These are phyloP conservation scores for Myotis yumanensis DNA, from an alignment of 2,113 vertebrate genomes.

Conservation along the genomic window DNA sequence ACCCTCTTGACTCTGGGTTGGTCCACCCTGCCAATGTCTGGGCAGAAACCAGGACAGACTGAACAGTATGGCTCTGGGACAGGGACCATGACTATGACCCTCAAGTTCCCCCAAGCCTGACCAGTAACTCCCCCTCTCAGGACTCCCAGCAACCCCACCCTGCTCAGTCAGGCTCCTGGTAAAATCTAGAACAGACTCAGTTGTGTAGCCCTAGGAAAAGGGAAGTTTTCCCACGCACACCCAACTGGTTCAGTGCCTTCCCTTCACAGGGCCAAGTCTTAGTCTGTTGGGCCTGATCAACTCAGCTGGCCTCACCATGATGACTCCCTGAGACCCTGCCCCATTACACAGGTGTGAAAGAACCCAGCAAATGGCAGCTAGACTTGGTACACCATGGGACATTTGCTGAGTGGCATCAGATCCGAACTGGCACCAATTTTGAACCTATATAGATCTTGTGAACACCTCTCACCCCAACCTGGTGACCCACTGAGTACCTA, in stretches of 20 bases:
- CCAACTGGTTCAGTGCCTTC: background rate
- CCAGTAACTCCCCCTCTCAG: background rate
- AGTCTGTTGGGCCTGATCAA: background rate
- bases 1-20: background rate
- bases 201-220: background rate
- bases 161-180: background rate
- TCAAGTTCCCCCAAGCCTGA: background rate
- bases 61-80: background rate
- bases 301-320: background rate
- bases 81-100: background rate
- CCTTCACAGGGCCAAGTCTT: background rate
- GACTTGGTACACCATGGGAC: background rate
- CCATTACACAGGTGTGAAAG: background rate
- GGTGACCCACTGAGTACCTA: background rate
- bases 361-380: background rate
- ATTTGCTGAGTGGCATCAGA: background rate
- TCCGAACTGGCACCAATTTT: background rate
- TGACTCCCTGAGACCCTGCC: background rate
- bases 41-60: background rate
- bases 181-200: background rate
- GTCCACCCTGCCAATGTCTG: background rate
- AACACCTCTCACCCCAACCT: background rate
- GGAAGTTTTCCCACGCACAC: background rate
- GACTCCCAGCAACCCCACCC: background rate
- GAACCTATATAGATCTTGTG: background rate